These are phyloP conservation scores for Synaphobranchus kaupii DNA, from an alignment of 2,797 vertebrate species.

Conservation along the genomic window DNA sequence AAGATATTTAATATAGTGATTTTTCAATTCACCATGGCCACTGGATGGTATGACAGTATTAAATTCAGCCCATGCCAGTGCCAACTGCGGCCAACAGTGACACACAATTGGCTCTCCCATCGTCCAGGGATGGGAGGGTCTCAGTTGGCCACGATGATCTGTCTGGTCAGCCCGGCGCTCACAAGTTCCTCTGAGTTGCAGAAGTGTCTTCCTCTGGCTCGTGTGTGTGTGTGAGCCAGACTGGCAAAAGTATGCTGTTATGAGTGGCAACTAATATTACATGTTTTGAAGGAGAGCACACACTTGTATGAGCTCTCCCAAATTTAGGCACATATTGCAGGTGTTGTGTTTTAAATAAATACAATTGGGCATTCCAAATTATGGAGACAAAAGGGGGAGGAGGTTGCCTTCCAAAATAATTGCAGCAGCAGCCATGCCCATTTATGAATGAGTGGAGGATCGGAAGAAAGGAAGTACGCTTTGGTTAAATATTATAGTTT, in stretches of 20 bases:
- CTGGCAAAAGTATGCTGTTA: too few relatives aligned
- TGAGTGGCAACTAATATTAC: too few relatives aligned
- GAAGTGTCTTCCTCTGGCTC: neutral
- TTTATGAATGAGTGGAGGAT: neutral
- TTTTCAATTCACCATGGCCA: too few relatives aligned
- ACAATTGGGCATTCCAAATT: neutral
- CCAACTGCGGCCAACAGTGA: too few relatives aligned
- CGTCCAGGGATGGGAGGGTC: neutral
- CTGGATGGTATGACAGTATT: too few relatives aligned
- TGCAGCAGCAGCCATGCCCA: too few relatives aligned
- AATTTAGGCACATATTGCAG: too few relatives aligned
- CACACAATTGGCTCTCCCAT: too few relatives aligned
- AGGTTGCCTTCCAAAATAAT: neutral
- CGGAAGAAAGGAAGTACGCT: neutral
- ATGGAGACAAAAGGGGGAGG: neutral
- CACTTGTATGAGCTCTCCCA: neutral
- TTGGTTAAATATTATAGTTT: neutral
- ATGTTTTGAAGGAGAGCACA: neutral
- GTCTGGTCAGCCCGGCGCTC: neutral
- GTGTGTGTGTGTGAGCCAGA: neutral
- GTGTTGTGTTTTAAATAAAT: neutral
- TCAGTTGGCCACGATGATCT: neutral
- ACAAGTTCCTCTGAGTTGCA: neutral
- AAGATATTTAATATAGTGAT: too few relatives aligned
- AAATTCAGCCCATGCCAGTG: too few relatives aligned